phyloP scores from a whole-genome alignment of 2,888 invertebrate species.

The Dioctria linearis region DNA sequence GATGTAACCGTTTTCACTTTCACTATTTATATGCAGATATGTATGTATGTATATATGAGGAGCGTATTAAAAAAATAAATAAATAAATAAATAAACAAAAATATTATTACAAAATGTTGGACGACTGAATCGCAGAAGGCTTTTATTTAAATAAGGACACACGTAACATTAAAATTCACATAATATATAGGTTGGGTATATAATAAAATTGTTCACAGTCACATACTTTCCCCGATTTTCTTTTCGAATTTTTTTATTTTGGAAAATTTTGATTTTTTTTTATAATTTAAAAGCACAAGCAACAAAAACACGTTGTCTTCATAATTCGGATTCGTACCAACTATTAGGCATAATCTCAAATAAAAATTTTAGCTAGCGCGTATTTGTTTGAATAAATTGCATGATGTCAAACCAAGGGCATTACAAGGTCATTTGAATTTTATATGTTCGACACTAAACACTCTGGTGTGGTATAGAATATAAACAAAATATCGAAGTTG shows the following conservation, averaged over 20 bases:
- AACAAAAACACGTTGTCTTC: constrained; percentile 2
- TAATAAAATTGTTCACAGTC: constrained; percentile 17
- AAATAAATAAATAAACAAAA: no score
- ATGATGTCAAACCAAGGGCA: constrained; percentile 65
- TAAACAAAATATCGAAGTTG: neutral
- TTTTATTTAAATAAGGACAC: constrained; percentile 22
- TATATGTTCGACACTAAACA: constrained; percentile 16
- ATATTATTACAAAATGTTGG: constrained; percentile 3
- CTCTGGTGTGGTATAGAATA: neutral
- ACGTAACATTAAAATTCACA: no score
- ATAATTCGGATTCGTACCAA: constrained; percentile 22
- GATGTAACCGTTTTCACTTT: constrained; percentile 9
- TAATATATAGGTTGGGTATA: constrained; percentile 1
- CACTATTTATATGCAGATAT: neutral
- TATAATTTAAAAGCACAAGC: neutral
- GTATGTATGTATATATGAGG: no score
- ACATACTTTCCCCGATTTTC: neutral
- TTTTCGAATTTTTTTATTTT: no score
- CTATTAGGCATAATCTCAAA: neutral
- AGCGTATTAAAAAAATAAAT: no score
- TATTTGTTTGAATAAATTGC: neutral
- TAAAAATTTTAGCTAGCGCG: neutral
- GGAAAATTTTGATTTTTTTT: neutral
- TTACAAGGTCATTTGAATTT: constrained; percentile 68
- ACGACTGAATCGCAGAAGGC: constrained; percentile 7